Evolutionary conservation across 2,797 vertebrate species (phyloP), one percentile per base, ranked within the genome.

Genomic region (Neosalanx taihuensis): DNA sequence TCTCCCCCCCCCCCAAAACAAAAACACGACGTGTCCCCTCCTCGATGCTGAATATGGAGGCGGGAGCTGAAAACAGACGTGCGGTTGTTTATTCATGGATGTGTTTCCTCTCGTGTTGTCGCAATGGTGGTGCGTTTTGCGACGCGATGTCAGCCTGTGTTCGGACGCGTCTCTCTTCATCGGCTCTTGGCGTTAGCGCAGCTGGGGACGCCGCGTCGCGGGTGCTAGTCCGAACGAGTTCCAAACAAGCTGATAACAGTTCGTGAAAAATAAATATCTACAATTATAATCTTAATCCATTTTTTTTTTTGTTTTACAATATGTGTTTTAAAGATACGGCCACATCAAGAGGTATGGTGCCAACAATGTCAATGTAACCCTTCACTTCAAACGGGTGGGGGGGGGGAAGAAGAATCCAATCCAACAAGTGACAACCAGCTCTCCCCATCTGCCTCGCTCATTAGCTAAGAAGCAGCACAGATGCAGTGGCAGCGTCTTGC

Each of bases 401-500:
- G 23, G 23, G 23, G 23, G 3, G 13, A 46, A 46, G 6, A 46
- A 46, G 12, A 46, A 12, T 12, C 10, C 10, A 41, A 41, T 83
- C 73, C 23, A 49, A 83, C 74, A 51, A 76, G 73, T 80, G 77
- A 41, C 59, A 73, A 76, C 59, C 72, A 77, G 72, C 70, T 75
- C 70, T 72, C 70, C 60, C 75, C 80, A 51, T 68, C 53, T 68
- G 30, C 79, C 79, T 80, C 73, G n/a, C 72, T 78, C 67, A 85
- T 85, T 79, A 72, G 74, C 71, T 75, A 67, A 78, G 67, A 79
- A 83, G 73, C 83, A 76, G 82, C 66, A n/a, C 51, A n/a, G 15
- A n/a, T 56, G 51, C 1, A 72, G 41, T 63, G 76, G 51, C 15
- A 72, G 41, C 65, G 76, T 76, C 76, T 72, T 60, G 76, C 80